Conservation (phyloP, 2,888 invertebrate species). For the Chrysodeixis includens region DNA sequence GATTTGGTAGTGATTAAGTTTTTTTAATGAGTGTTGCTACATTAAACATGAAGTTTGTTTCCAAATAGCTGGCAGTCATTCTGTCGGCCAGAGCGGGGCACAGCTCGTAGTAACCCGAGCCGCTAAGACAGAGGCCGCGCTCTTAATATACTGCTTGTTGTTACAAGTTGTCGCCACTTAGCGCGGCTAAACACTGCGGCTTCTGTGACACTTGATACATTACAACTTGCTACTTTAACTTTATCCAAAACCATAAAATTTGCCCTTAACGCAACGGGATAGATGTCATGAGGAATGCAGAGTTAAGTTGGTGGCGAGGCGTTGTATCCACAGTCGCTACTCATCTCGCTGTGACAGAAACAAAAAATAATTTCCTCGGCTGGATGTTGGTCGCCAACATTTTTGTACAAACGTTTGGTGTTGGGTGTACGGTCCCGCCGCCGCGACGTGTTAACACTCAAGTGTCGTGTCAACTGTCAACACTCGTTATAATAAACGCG, state of each 20-base stretch:
- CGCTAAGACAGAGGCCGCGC: constrained; percentile 59
- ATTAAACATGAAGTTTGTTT: constrained; percentile 29
- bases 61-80: constrained; percentile 23
- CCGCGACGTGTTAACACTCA: constrained; percentile 40
- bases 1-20: too few species aligned
- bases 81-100: constrained; percentile 25
- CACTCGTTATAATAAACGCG: constrained; percentile 19
- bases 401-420: constrained; percentile 52
- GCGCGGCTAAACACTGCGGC: constrained; percentile 68
- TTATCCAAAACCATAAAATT: constrained; percentile 23
- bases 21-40: constrained; percentile 19
- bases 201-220: constrained; percentile 77
- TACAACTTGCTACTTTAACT: constrained; percentile 18
- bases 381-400: constrained; percentile 31
- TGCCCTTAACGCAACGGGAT: constrained; percentile 33
- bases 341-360: constrained; percentile 72
- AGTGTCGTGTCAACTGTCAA: constrained; percentile 42
- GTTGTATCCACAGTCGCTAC: constrained; percentile 74
- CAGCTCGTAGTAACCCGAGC: constrained; percentile 59
- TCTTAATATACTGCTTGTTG: constrained; percentile 81
- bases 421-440: constrained; percentile 25
- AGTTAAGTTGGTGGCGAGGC: constrained; percentile 36
- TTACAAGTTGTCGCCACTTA: constrained; percentile 85
- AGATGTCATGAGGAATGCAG: constrained; percentile 22
- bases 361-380: constrained; percentile 55